phyloP scores from a whole-genome alignment of 2,888 invertebrate species.

The Tiliacea citrago region DNA sequence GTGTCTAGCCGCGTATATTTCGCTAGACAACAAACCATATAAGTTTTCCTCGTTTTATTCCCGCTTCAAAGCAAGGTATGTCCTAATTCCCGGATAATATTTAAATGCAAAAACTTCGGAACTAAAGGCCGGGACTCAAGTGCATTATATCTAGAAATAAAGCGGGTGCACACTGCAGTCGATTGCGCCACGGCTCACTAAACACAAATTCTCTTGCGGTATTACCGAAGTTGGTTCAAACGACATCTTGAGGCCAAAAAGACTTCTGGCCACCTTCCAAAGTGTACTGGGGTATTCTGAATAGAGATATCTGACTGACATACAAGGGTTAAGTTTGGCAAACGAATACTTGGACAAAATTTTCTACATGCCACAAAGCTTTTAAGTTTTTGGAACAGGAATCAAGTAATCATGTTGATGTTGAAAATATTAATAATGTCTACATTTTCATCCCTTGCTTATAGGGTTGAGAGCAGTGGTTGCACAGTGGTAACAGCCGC shows the following conservation, averaged over 20 bases:
- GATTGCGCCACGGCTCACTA: slow-evolving; percentile 70
- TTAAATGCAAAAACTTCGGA: slow-evolving; percentile 51
- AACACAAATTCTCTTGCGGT: slow-evolving; percentile 73
- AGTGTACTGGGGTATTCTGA: slow-evolving; percentile 81
- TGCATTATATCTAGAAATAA: slow-evolving; percentile 47
- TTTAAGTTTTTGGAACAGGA: not conserved
- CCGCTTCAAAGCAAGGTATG: slow-evolving; percentile 39
- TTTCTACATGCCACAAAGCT: not conserved
- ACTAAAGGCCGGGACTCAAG: slow-evolving; percentile 41
- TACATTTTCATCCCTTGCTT: too few species aligned
- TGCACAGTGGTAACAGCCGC: too few species aligned
- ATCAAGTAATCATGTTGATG: too few species aligned
- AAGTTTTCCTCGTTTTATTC: slow-evolving; percentile 35
- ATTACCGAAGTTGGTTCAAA: slow-evolving; percentile 83
- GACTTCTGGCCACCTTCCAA: slow-evolving; percentile 87
- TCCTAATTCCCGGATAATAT: slow-evolving; percentile 49
- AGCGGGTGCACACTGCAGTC: slow-evolving; percentile 43
- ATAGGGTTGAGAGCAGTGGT: too few species aligned
- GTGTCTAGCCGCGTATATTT: slow-evolving; percentile 7
- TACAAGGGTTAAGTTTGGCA: slow-evolving; percentile 62
- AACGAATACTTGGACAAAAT: not conserved
- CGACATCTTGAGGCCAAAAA: slow-evolving; percentile 90
- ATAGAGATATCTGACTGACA: slow-evolving; percentile 73
- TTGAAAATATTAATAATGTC: too few species aligned
- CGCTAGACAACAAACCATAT: slow-evolving; percentile 3